Base-by-base conservation (phyloP, 2,888 invertebrate species). In the Drosophila pullipes region DNA sequence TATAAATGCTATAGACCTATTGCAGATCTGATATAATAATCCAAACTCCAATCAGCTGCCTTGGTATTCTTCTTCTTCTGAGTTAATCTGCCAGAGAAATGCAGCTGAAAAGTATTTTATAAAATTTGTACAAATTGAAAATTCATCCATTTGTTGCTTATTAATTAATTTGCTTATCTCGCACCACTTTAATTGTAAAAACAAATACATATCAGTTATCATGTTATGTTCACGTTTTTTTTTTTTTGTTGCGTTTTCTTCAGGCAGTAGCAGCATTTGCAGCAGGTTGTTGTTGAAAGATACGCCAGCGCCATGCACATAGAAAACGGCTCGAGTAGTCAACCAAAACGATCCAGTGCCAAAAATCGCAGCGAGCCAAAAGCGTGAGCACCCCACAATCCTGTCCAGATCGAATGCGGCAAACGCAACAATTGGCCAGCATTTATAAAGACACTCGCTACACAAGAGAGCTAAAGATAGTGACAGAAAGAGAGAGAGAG, bases 271-370 rank as follows among this genome's bases (percentile, higher is more conserved):
- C 63, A 62, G 65, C 64, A 76, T 60, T 69, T 54, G 78, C 75
- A 75, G 64, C 74, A 78, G 70, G 70, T 69, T 79, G 80, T 89
- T 88, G 90, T 88, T 68, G 76, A 85, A 78, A 78, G 72, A 89
- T 74, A 80, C 78, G 57, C 71, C 88, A 89, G 69, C 85, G 85
- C 85, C 90, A 85, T 85, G 90, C 85, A 78, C 73, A 90, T 90
- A 81, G 88, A 81, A 78, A 78, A 63, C 71, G 73, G 59, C n/a
- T 41, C 70, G 50, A 66, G 69, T 44, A 65, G 54, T 74, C 75
- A 76, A 74, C 69, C 69, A 72, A 76, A 71, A 70, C 76, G 80
- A 82, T 59, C 77, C 69, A 90, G 85, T 85, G 85, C 85, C 90
- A 85, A 85, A 85, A 87, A 59, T 69, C 63, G 71, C 61, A 68